phyloP scores from a whole-genome alignment of 1,140 invertebrate genomes.

The Cataglyphis hispanica region DNA sequence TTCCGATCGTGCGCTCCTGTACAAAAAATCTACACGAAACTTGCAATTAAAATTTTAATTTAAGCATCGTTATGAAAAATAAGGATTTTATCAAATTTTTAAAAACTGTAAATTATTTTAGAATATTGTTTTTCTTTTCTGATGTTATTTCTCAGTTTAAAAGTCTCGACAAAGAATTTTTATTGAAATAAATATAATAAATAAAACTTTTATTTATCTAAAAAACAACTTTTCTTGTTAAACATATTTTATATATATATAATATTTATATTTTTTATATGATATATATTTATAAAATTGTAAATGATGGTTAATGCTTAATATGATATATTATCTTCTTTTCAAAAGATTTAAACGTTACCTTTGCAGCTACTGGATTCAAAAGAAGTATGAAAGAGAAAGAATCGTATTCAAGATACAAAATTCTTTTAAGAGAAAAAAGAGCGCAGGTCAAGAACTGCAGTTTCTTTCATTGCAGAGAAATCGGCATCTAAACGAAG shows the following conservation, averaged over 20 bases:
- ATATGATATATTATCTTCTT: neutral
- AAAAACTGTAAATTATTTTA: neutral
- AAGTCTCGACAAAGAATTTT: neutral
- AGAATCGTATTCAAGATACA: neutral
- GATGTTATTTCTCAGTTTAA: neutral
- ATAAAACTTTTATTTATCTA: neutral
- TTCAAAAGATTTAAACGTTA: neutral
- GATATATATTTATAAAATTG: neutral
- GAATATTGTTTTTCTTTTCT: neutral
- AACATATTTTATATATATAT: neutral
- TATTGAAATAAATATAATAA: neutral
- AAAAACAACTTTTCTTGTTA: conserved; percentile 15
- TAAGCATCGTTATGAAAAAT: neutral
- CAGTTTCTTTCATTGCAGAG: neutral
- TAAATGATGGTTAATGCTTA: neutral
- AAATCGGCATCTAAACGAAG: conserved; percentile 52
- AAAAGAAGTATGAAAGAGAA: neutral
- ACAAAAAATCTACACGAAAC: neutral
- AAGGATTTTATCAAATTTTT: neutral
- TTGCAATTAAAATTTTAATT: neutral
- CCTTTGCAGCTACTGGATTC: no score
- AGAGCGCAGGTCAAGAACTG: conserved; percentile 3
- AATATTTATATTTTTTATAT: neutral
- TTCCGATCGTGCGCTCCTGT: neutral
- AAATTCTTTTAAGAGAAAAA: neutral